phyloP scores from a whole-genome alignment of 1,140 invertebrate genomes.

The Heliconius congener region DNA sequence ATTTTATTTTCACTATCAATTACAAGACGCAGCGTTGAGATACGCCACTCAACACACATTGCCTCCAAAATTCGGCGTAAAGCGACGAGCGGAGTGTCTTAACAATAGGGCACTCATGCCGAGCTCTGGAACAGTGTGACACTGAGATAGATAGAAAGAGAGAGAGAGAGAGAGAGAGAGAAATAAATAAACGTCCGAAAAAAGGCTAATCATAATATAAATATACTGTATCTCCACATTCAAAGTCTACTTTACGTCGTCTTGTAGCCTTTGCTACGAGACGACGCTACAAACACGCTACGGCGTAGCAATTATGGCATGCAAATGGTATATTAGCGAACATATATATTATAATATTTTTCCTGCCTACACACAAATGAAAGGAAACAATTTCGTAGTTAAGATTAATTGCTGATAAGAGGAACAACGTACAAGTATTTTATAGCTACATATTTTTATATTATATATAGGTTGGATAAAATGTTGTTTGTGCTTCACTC shows the following conservation, averaged over 20 bases:
- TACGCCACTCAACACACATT: too few relatives aligned
- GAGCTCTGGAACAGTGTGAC: too few relatives aligned
- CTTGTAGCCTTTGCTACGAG: slow-evolving; percentile 20
- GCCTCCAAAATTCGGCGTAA: too few relatives aligned
- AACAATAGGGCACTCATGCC: too few relatives aligned
- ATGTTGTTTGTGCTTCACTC: neutral
- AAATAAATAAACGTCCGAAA: neutral
- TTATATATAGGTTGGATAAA: neutral
- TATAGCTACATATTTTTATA: neutral
- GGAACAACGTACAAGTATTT: neutral
- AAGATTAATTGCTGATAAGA: slow-evolving; percentile 8
- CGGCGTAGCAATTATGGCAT: slow-evolving; percentile 8
- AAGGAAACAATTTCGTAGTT: slow-evolving; percentile 9
- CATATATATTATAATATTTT: slow-evolving; percentile 6
- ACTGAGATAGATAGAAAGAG: too few relatives aligned
- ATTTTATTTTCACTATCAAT: neutral
- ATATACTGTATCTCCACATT: neutral
- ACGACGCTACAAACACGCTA: slow-evolving; percentile 14
- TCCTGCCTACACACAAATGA: slow-evolving; percentile 10
- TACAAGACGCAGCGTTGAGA: too few relatives aligned
- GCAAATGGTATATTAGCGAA: slow-evolving; percentile 23
- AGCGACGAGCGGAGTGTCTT: too few relatives aligned
- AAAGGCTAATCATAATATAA: neutral
- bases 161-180: too few relatives aligned
- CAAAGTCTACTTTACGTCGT: neutral